Evolutionary conservation across 2,797 vertebrate genomes (phyloP).

Genomic region (Poecilia picta): DNA sequence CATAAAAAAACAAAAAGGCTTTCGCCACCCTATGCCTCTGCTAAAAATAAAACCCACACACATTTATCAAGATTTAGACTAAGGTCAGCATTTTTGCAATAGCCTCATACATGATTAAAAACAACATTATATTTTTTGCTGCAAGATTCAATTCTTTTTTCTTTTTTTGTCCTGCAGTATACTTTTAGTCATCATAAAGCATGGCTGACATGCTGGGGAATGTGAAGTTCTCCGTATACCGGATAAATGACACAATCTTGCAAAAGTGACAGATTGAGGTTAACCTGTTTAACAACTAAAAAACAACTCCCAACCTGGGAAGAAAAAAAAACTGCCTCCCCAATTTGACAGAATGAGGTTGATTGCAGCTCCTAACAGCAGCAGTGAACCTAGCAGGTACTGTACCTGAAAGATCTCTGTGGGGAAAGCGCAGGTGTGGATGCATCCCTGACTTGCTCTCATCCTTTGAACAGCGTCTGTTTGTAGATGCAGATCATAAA

Average conservation of each 20-base stretch:
- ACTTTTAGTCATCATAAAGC: slow-evolving; percentile 13
- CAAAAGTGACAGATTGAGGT: slow-evolving; percentile 67
- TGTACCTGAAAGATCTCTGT: slow-evolving; percentile 89
- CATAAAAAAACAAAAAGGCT: not conserved
- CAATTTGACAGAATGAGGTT: slow-evolving; percentile 73
- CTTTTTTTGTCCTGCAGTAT: slow-evolving; percentile 1
- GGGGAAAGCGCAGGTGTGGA: slow-evolving; percentile 86
- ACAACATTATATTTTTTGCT: slow-evolving; percentile 14
- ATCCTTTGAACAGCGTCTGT: slow-evolving; percentile 76
- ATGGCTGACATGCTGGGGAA: slow-evolving; percentile 26
- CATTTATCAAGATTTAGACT: slow-evolving; percentile 17
- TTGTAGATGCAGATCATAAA: slow-evolving; percentile 64
- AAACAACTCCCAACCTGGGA: slow-evolving; percentile 38
- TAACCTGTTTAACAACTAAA: slow-evolving; percentile 41
- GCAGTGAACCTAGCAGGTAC: slow-evolving; percentile 47
- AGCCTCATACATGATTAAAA: not conserved
- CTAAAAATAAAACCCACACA: not conserved
- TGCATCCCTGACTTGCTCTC: slow-evolving; percentile 84
- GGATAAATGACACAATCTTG: slow-evolving; percentile 46
- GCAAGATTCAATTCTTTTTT: slow-evolving; percentile 12
- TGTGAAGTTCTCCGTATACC: slow-evolving; percentile 4
- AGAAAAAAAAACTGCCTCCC: slow-evolving; percentile 14
- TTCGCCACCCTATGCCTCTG: not conserved
- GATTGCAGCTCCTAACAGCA: slow-evolving; percentile 41
- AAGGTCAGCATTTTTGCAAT: slow-evolving; percentile 23